Percentiles rank a stretch among this genome's conserved stretches.
phyloP scores from a whole-genome alignment of 2,888 invertebrate genomes.

The Dysmachus trigonus region DNA sequence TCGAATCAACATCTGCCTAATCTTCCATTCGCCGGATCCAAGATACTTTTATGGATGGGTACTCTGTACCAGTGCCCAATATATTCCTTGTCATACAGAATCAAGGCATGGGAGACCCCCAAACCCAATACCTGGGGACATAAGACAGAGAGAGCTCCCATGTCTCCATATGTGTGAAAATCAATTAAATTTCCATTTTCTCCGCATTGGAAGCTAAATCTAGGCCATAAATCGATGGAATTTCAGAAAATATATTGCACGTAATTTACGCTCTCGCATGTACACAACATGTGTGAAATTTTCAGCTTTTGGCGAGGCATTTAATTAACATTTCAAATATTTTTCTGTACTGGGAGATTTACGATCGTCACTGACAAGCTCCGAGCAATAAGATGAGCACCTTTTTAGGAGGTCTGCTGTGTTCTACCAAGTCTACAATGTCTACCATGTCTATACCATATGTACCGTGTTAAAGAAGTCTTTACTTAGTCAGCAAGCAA shows the following conservation, averaged over 20 bases:
- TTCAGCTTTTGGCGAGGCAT: background rate
- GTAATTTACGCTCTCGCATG: background rate
- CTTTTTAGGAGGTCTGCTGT: background rate
- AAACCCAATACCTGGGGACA: background rate
- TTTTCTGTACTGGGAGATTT: conserved; percentile 5
- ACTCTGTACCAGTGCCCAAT: background rate
- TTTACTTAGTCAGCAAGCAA: background rate
- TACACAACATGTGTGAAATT: background rate
- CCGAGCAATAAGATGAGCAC: conserved; percentile 1
- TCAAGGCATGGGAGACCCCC: background rate
- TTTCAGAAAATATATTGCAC: conserved; percentile 21
- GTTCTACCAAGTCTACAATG: background rate
- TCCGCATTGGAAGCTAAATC: background rate
- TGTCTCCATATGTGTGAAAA: conserved; percentile 33
- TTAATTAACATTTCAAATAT: conserved; percentile 27
- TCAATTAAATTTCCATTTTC: conserved; percentile 40
- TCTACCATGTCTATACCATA: background rate
- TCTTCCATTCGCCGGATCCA: background rate
- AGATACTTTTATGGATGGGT: conserved; percentile 27
- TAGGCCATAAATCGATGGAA: conserved; percentile 29
- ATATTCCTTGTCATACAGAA: background rate
- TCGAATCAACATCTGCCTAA: conserved; percentile 1
- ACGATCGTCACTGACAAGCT: conserved; percentile 27
- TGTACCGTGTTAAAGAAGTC: background rate
- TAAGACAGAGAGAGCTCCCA: background rate